Percentiles rank a stretch among this genome's conserved stretches.
phyloP scores from a whole-genome alignment of 2,113 vertebrate genomes.

The Leucopsar rothschildi region DNA sequence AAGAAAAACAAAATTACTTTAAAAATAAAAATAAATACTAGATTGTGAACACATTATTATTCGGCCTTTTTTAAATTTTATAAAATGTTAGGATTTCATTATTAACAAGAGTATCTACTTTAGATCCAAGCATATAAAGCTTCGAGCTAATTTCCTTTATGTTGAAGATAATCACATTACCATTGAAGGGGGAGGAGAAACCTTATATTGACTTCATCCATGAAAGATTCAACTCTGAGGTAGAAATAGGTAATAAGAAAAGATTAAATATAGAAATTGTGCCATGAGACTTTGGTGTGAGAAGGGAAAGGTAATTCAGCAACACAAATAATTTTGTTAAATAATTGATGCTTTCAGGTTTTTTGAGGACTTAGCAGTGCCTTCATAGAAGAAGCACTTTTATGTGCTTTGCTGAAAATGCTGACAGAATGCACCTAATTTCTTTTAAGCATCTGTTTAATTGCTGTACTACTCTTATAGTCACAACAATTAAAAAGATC shows the following conservation, averaged over 20 bases:
- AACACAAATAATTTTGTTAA: background rate
- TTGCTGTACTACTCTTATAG: background rate
- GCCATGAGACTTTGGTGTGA: background rate
- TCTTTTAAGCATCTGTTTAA: background rate
- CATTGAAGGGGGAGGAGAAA: background rate
- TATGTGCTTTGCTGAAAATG: background rate
- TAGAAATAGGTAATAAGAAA: background rate
- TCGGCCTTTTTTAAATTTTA: background rate
- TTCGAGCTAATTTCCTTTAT: background rate
- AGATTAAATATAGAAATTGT: background rate
- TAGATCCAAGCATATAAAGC: background rate
- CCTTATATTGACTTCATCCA: background rate
- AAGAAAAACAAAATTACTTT: background rate
- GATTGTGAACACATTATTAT: background rate
- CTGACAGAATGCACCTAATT: background rate
- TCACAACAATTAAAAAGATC: background rate
- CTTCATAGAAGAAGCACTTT: background rate
- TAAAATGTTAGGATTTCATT: background rate
- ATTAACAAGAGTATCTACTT: background rate
- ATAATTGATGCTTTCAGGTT: background rate
- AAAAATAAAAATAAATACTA: background rate
- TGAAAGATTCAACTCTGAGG: background rate
- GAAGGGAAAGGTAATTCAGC: background rate
- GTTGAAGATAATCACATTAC: background rate
- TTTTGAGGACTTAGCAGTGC: background rate